Conservation (phyloP, 2,797 vertebrate species). For the Poecilia velifera region DNA sequence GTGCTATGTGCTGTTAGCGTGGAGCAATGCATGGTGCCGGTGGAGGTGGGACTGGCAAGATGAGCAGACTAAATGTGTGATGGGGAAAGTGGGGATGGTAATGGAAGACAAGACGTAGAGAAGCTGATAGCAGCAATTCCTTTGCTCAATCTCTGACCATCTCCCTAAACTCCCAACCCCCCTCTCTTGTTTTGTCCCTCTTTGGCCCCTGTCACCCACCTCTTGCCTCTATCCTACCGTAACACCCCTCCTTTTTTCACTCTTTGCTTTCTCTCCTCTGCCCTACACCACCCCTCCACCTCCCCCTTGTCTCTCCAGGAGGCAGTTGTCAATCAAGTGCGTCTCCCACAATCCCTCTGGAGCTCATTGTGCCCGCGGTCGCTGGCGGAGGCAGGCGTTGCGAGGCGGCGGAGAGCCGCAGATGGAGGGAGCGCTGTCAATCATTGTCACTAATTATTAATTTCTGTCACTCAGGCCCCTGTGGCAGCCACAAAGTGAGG, state of each 20-base stretch:
- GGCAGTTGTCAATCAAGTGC: slow-evolving; percentile 98
- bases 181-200: slow-evolving; percentile 41
- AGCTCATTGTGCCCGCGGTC: slow-evolving; percentile 96
- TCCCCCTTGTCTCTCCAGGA: slow-evolving; percentile 87
- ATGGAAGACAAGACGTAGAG: slow-evolving; percentile 51
- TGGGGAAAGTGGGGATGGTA: slow-evolving; percentile 43
- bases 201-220: slow-evolving; percentile 63
- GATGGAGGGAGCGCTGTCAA: slow-evolving; percentile 96
- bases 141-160: slow-evolving; percentile 70
- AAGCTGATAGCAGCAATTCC: slow-evolving; percentile 64
- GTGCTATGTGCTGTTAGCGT: slow-evolving; percentile 35
- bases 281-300: slow-evolving; percentile 57
- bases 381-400: slow-evolving; percentile 90
- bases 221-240: slow-evolving; percentile 58
- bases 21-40: slow-evolving; percentile 29
- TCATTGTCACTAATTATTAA: slow-evolving; percentile 99
- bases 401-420: slow-evolving; percentile 90
- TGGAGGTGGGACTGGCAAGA: slow-evolving; percentile 40
- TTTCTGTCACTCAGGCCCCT: slow-evolving; percentile 99
- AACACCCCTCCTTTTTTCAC: slow-evolving; percentile 56
- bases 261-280: slow-evolving; percentile 53
- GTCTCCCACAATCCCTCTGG: slow-evolving; percentile 90
- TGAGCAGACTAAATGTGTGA: slow-evolving; percentile 50
- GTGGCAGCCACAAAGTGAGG: slow-evolving; percentile 83
- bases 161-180: slow-evolving; percentile 40